phyloP scores from a whole-genome alignment of 2,888 invertebrate genomes.

The Stenodera caucasica region DNA sequence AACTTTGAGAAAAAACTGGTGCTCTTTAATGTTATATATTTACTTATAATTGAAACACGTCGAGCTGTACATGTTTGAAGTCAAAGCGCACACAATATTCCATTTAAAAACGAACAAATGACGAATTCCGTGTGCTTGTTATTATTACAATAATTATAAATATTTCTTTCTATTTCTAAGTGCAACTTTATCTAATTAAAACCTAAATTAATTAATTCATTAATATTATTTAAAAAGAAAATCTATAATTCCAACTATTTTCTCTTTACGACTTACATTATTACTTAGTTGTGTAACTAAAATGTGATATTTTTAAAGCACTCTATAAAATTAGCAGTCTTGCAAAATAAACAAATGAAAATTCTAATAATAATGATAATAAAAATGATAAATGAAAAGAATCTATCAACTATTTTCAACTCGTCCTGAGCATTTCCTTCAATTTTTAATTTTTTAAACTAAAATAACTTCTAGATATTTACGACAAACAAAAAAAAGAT shows the following conservation, averaged over 20 bases:
- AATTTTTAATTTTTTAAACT: no score
- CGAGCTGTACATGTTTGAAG: not conserved
- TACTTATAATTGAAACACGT: slow-evolving; percentile 3
- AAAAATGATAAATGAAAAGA: not conserved
- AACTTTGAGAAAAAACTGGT: no score
- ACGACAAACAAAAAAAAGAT: slow-evolving; percentile 5
- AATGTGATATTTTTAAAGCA: not conserved
- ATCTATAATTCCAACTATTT: not conserved
- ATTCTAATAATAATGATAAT: not conserved
- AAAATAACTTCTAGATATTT: no score
- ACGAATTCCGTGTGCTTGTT: not conserved
- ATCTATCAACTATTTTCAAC: slow-evolving; percentile 5
- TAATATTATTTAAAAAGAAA: not conserved
- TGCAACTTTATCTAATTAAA: not conserved
- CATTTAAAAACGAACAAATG: not conserved
- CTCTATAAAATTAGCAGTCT: slow-evolving; percentile 28
- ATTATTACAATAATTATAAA: not conserved
- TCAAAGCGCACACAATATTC: slow-evolving; percentile 1
- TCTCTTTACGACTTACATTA: not conserved
- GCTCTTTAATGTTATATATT: not conserved
- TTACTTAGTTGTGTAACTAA: not conserved
- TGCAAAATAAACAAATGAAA: slow-evolving; percentile 20
- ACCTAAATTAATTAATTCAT: not conserved
- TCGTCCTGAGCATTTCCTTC: slow-evolving; percentile 22
- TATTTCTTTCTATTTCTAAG: not conserved